Base-by-base conservation (phyloP, 2,113 vertebrate species). In the Rhinolophus ferrumequinum region DNA sequence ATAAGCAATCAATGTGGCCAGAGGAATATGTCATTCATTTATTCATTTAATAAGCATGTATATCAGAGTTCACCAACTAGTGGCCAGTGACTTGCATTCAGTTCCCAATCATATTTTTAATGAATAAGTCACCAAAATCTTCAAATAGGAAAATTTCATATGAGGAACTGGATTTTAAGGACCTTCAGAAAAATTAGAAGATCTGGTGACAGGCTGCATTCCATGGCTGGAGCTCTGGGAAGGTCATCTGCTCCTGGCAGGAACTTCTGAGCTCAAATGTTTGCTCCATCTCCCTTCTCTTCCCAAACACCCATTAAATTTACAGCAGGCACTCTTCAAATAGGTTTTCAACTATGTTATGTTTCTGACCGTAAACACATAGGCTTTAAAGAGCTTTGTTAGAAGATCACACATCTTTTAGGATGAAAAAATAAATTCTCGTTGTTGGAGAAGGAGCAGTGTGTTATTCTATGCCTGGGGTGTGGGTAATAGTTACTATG, bases 201-300 rank as follows among this genome's bases (percentile, higher is more conserved):
- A 26, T 82, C 16, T 44, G 16, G 30, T 66, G 15, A 21, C 26
- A 62, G 19, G 38, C 24, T 81, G 12, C 18, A 56, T 79, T 62
- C 8, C 47, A 10, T 0, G 35, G 12, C 38, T 41, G 14, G 24
- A 33, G 12, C 19, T 90, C 44, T 84, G 58, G 1, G 5, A 4
- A 58, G 9, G 47, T 16, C 16, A 2, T 30, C 13, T 86, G 22
- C 54, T 33, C 11, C 26, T 19, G 21, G 38, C 3, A 60, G 19
- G 3, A 0, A n/a, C 35, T 35, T 38, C 9, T 30, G 56, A 84
- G n/a, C 47, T 35, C 18, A 75, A 30, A 2, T 4, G 0, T 52
- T 44, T 66, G 7, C 14, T 28, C 26, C 24, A 52, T 33, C 8
- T 47, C 3, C 2, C 7, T 5, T 82, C 33, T 52, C 18, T 54